These are phyloP conservation scores for Laothoe populi DNA, from an alignment of 2,888 invertebrate genomes.

Conservation along the genomic window DNA sequence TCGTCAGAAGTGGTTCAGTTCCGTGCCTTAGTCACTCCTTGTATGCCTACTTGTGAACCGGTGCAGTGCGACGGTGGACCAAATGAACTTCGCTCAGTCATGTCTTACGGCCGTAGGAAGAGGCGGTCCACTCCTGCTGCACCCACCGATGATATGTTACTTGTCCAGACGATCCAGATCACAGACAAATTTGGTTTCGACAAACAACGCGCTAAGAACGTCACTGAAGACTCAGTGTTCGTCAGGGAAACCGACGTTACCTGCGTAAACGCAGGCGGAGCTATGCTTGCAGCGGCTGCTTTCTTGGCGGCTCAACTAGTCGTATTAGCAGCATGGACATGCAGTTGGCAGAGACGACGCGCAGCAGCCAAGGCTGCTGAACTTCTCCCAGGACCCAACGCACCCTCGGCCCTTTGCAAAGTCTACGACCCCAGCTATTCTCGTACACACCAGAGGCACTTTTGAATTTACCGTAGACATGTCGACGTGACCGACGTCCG, in stretches of 20 bases:
- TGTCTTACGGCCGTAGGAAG: slow-evolving; percentile 93
- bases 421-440: slow-evolving; percentile 94
- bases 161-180: slow-evolving; percentile 96
- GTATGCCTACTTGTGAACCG: slow-evolving; percentile 96
- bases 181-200: slow-evolving; percentile 96
- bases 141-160: slow-evolving; percentile 91
- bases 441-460: slow-evolving; percentile 87
- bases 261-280: slow-evolving; percentile 91
- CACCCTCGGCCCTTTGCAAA: slow-evolving; percentile 89
- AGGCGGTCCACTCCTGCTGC: slow-evolving; percentile 87
- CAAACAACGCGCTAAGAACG: slow-evolving; percentile 86
- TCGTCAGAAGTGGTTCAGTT: slow-evolving; percentile 97
- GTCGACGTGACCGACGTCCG: slow-evolving; percentile 77
- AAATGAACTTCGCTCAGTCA: slow-evolving; percentile 92
- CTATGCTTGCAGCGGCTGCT: slow-evolving; percentile 93
- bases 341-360: slow-evolving; percentile 93
- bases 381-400: slow-evolving; percentile 87
- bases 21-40: slow-evolving; percentile 97
- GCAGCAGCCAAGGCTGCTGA: slow-evolving; percentile 87
- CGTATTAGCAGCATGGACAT: slow-evolving; percentile 94
- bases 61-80: slow-evolving; percentile 95
- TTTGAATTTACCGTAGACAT: slow-evolving; percentile 66
- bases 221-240: slow-evolving; percentile 89
- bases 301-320: slow-evolving; percentile 95
- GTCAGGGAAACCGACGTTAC: slow-evolving; percentile 86